Evolutionary conservation across 1,140 invertebrate species (phyloP).

Genomic region (Piezodorus guildinii): DNA sequence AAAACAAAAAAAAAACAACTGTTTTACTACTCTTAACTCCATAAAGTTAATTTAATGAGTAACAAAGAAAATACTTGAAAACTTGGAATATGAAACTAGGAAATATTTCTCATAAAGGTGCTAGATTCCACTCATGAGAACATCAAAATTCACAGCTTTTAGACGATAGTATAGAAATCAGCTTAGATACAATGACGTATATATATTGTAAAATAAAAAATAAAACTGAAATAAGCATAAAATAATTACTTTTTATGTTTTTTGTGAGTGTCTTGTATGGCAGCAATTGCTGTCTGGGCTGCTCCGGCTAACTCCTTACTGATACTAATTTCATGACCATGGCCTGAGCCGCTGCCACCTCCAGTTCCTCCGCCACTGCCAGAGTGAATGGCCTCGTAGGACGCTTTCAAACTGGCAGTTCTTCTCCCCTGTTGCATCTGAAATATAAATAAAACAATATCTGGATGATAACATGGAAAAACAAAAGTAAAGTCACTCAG

Average conservation of each 20-base stretch:
- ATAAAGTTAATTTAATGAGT: no score
- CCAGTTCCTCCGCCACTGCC: conserved; percentile 29
- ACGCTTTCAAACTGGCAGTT: conserved; percentile 88
- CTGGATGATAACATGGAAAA: no score
- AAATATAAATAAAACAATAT: conserved; percentile 1
- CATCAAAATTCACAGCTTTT: no score
- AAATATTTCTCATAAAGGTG: no score
- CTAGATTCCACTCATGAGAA: no score
- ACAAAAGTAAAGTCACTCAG: no score
- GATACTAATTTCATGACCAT: conserved; percentile 44
- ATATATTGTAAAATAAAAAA: background rate
- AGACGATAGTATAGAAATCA: no score
- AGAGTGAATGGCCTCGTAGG: conserved; percentile 73
- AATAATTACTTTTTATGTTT: conserved; percentile 43
- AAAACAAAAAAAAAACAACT: no score
- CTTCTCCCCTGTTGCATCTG: conserved; percentile 86
- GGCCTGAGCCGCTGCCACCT: conserved; percentile 39
- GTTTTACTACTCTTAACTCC: no score
- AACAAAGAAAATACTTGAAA: no score
- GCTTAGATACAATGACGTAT: no score
- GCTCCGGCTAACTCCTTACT: conserved; percentile 61
- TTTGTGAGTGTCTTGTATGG: conserved; percentile 53
- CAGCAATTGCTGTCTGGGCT: conserved; percentile 64
- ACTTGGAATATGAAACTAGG: no score
- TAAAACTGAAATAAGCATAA: background rate